Evolutionary conservation across 2,888 invertebrate species (phyloP), one percentile per base, ranked within the genome.

Genomic region (Ypsolopha scabrella): DNA sequence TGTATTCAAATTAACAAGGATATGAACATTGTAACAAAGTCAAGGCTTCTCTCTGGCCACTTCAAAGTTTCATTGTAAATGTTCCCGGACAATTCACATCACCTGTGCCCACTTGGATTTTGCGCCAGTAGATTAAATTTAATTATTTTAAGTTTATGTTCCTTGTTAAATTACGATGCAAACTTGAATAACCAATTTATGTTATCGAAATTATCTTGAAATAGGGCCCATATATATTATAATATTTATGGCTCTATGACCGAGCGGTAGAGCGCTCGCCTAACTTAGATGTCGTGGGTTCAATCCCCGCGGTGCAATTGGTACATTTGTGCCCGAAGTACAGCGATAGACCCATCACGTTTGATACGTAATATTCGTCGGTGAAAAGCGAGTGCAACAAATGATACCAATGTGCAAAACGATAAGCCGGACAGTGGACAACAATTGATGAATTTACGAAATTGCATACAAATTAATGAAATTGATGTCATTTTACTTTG

Each of bases 11-110:
- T 24, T 24, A 24, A 24, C 24, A 24, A 24, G 24, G 24, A 24
- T 24, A 3, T 24, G 24, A 24, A 24, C 24, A 24, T 24, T 24
- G 24, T 24, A 24, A 24, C 24, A 24, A 24, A 24, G 24, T 24
- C 24, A 24, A 24, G 24, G 24, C 24, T 24, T 24, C 24, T 24
- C 24, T 24, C 24, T 24, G 61, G 53, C 53, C 53, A 56, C 58
- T 61, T 54, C 56, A 47, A 70, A 75, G 64, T 74, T 70, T 58
- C n/a, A 53, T 53, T 64, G 63, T 74, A 70, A 75, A 75, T 72
- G 71, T 60, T 60, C 58, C 61, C 54, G 52, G 64, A 67, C 66
- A 65, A 66, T 68, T 64, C 63, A 57, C 59, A 57, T 62, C 68
- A 70, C 68, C 67, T 70, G 67, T 53, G 62, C 59, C 56, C 24